Evolutionary conservation across 2,113 vertebrate genomes (phyloP).

Genomic region (Laterallus jamaicensis): DNA sequence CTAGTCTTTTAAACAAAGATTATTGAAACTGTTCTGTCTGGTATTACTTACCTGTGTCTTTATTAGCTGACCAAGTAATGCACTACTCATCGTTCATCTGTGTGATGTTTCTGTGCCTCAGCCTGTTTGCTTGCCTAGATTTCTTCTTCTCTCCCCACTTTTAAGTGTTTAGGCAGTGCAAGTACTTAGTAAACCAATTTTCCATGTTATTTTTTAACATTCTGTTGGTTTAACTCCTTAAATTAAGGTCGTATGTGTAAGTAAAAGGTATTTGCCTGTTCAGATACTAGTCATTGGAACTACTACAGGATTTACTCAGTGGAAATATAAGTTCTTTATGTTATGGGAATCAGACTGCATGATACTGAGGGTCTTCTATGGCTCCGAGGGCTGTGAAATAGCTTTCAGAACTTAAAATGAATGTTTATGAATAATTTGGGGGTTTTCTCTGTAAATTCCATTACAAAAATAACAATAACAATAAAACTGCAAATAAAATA

Average conservation of each 20-base stretch:
- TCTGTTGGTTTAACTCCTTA: not conserved
- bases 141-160: not conserved
- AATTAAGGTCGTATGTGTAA: not conserved
- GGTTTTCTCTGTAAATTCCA: not conserved
- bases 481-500: conserved; percentile 1
- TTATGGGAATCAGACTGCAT: not conserved
- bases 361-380: not conserved
- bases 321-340: not conserved
- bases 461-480: conserved; percentile 21
- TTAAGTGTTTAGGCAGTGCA: not conserved
- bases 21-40: not conserved
- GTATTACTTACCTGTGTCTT: not conserved
- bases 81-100: not conserved
- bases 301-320: not conserved
- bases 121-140: not conserved
- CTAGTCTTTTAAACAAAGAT: conserved; percentile 23
- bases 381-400: conserved; percentile 14
- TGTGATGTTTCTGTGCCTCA: not conserved
- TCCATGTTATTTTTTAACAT: not conserved
- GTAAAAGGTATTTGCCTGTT: not conserved
- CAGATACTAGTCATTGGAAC: not conserved
- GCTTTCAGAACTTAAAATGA: conserved; percentile 31
- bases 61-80: conserved; percentile 6
- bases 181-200: not conserved
- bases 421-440: not conserved